Conservation (phyloP, 2,797 vertebrate species). For the Benthosema pterotum region DNA sequence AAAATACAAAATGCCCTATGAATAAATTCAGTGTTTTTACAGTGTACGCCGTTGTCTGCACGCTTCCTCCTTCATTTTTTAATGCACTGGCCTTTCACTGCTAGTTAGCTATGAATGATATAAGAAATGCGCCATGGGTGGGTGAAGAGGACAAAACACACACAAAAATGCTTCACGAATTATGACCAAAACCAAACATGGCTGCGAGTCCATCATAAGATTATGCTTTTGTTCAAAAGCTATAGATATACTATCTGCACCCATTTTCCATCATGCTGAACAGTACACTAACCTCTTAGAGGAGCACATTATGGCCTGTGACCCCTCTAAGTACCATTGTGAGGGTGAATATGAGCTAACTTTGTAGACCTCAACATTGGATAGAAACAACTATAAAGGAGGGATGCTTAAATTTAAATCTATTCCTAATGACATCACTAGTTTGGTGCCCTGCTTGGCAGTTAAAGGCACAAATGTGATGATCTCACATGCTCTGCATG, state of each 20-base stretch:
- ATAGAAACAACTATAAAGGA: constrained; percentile 7
- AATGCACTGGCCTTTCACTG: constrained; percentile 72
- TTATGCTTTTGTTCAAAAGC: constrained; percentile 25
- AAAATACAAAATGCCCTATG: constrained; percentile 79
- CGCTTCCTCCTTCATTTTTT: constrained; percentile 79
- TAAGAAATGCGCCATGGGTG: constrained; percentile 63
- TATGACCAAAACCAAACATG: constrained; percentile 42
- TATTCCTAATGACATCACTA: constrained; percentile 72
- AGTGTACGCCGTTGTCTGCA: constrained; percentile 76
- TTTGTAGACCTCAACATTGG: constrained; percentile 21
- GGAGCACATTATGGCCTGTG: constrained; percentile 34
- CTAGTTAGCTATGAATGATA: constrained; percentile 70
- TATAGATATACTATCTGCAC: neutral
- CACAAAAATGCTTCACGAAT: constrained; percentile 41
- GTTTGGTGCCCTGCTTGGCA: constrained; percentile 80
- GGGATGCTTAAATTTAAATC: constrained; percentile 8
- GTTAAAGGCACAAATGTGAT: constrained; percentile 78
- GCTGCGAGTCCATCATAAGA: constrained; percentile 53
- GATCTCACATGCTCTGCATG: constrained; percentile 64
- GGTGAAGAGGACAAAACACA: constrained; percentile 15
- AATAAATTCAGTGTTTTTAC: constrained; percentile 81
- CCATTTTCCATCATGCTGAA: constrained; percentile 30
- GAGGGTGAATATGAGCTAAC: constrained; percentile 31
- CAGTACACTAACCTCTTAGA: constrained; percentile 44
- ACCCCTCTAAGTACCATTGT: constrained; percentile 51